Evolutionary conservation across 2,797 vertebrate genomes (phyloP).

Genomic region (Xenops minutus): DNA sequence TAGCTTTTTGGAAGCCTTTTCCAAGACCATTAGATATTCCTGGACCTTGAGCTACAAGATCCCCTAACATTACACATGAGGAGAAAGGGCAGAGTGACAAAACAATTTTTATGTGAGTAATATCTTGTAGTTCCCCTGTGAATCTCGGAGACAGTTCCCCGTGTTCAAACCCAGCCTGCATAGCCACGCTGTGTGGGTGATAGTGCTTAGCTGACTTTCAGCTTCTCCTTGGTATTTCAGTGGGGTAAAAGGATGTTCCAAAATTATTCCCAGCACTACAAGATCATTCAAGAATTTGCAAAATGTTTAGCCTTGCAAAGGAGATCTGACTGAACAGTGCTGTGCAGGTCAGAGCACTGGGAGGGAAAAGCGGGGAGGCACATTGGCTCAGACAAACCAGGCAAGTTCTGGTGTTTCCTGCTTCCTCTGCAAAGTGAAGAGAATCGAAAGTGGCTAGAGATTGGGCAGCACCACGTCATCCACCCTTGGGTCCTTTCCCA

Average conservation of each 20-base stretch:
- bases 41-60: not conserved
- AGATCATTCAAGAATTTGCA: not conserved
- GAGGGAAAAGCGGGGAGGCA: not conserved
- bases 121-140: not conserved
- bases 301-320: not conserved
- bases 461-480: not conserved
- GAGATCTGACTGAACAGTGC: not conserved
- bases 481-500: not conserved
- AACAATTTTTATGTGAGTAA: not conserved
- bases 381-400: not conserved
- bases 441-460: not conserved
- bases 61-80: not conserved
- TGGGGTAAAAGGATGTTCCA: not conserved
- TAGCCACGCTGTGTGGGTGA: not conserved
- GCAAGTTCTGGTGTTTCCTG: not conserved
- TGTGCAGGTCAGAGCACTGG: not conserved
- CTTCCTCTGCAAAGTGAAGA: not conserved
- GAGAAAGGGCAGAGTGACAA: not conserved
- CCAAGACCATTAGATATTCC: not conserved
- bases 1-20: constrained; percentile 45
- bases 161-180: not conserved
- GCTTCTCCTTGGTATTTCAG: not conserved
- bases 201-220: not conserved
- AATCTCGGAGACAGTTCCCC: not conserved
- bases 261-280: not conserved